Evolutionary conservation across 2,888 invertebrate species (phyloP).

Genomic region (Sisyra terminalis): DNA sequence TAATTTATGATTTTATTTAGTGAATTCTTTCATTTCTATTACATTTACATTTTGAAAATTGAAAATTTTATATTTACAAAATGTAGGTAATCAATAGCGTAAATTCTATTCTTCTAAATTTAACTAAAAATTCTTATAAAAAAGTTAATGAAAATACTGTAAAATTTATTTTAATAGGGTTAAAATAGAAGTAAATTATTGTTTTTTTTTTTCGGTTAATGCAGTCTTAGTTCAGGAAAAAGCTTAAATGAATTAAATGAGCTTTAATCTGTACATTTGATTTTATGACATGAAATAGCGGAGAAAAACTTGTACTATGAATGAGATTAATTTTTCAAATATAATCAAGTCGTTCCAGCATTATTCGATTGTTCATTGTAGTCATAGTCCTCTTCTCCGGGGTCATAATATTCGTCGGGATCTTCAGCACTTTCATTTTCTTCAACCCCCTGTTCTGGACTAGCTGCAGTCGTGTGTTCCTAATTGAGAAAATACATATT

Average conservation of each 20-base stretch:
- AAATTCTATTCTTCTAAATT: background rate
- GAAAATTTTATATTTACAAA: background rate
- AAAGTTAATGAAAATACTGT: background rate
- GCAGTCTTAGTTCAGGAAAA: background rate
- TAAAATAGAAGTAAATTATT: background rate
- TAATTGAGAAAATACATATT: background rate
- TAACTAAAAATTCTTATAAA: background rate
- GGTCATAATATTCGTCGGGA: conserved; percentile 36
- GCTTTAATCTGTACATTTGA: too few relatives aligned
- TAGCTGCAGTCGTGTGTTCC: background rate
- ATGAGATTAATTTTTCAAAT: too few relatives aligned
- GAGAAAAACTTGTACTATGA: too few relatives aligned
- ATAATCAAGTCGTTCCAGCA: conserved; percentile 17
- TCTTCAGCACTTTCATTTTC: conserved; percentile 31
- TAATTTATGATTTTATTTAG: too few relatives aligned
- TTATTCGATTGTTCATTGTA: conserved; percentile 33
- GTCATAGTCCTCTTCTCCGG: conserved; percentile 39
- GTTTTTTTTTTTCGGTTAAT: background rate
- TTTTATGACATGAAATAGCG: too few relatives aligned
- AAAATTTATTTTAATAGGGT: background rate
- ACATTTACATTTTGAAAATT: background rate
- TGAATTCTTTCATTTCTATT: too few relatives aligned
- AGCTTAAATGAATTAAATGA: background rate
- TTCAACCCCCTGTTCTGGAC: background rate
- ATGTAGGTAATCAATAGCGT: background rate